A percentile compares a stretch with the other conserved stretches of the same genome.
These are phyloP conservation scores for Pagetopsis macropterus DNA, from an alignment of 2,797 vertebrate species.

Conservation along the genomic window DNA sequence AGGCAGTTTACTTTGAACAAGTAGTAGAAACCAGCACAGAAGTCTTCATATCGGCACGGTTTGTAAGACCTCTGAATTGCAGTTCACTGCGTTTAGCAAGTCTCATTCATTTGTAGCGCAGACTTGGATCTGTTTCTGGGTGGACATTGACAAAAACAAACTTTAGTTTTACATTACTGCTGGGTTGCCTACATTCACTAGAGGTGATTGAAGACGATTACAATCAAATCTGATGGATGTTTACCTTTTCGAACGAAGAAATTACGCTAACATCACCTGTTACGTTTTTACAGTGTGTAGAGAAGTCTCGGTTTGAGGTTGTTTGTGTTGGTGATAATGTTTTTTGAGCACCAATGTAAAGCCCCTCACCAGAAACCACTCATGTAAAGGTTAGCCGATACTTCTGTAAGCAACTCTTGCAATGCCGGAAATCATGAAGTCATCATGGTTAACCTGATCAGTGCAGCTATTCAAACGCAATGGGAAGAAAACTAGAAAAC, in stretches of 20 bases:
- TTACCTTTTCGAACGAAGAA: slow-evolving; percentile 33
- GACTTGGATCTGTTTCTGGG: slow-evolving; percentile 1
- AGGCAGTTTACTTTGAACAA: slow-evolving; percentile 40
- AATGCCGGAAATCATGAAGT: slow-evolving; percentile 16
- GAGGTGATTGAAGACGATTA: slow-evolving; percentile 48
- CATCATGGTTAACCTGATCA: slow-evolving; percentile 61
- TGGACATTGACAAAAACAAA: slow-evolving; percentile 20
- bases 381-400: slow-evolving; percentile 31
- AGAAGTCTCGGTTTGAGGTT: slow-evolving; percentile 63
- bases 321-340: slow-evolving; percentile 66
- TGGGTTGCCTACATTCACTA: slow-evolving; percentile 66
- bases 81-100: slow-evolving; percentile 34
- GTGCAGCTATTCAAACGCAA: slow-evolving; percentile 66
- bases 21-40: slow-evolving; percentile 22
- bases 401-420: slow-evolving; percentile 17
- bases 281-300: slow-evolving; percentile 23
- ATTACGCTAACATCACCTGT: slow-evolving; percentile 24
- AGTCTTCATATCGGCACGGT: slow-evolving; percentile 14
- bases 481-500: slow-evolving; percentile 47
- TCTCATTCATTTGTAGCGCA: slow-evolving; percentile 34
- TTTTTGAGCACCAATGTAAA: slow-evolving; percentile 73
- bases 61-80: slow-evolving; percentile 37
- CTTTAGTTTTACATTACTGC: slow-evolving; percentile 38
- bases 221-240: slow-evolving; percentile 65
- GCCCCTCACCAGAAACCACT: slow-evolving; percentile 67